Evolutionary conservation across 30 jellyfish, hydroid and myxozoan species (phyloP), one percentile per base, ranked within the genome.

Genomic region (Phacellophora camtschatica): DNA sequence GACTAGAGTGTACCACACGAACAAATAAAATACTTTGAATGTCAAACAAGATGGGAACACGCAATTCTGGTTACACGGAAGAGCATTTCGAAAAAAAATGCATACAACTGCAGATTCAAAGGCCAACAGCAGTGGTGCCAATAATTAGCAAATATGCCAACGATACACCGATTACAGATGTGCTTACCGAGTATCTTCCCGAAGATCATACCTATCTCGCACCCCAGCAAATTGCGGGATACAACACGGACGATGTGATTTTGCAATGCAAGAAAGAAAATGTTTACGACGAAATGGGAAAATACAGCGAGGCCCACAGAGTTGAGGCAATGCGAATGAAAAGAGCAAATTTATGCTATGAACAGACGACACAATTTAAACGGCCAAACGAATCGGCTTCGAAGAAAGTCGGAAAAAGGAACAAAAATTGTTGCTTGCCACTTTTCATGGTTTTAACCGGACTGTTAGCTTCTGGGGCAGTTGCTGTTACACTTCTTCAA

Each of bases 181-280:
- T 75, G 9, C 50, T 61, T 1, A 63, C 29, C 2, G 24, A 36
- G 9, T 48, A 66, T 24, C 69, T 39, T 13, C 9, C 75, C 32
- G 77, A 63, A 22, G 91, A 80, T 11, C 91, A 80, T 65, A 67
- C 91, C 10, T 80, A 80, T 22, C 71, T 80, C 18, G 91, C 91
- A 27, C 91, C 91, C 35, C n/a, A n/a, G n/a, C 51, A 84, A 32
- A 46, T 80, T 27, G 58, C 83, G n/a, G 91, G 91, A 9, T 80
- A 80, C 61, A 80, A 80, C 69, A 80, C 91, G 15, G 91, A 80
- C n/a, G 91, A 80, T 19, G 91, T 64, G 31, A 80, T 80, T 16
- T 32, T 42, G 56, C 71, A 66, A 56, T 80, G 91, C 78, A 46
- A 80, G 56, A 20, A 70, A 27, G 84, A 65, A 36, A 80, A 80